Evolutionary conservation across 1,140 invertebrate species (phyloP).

Genomic region (Calosoma granatense): DNA sequence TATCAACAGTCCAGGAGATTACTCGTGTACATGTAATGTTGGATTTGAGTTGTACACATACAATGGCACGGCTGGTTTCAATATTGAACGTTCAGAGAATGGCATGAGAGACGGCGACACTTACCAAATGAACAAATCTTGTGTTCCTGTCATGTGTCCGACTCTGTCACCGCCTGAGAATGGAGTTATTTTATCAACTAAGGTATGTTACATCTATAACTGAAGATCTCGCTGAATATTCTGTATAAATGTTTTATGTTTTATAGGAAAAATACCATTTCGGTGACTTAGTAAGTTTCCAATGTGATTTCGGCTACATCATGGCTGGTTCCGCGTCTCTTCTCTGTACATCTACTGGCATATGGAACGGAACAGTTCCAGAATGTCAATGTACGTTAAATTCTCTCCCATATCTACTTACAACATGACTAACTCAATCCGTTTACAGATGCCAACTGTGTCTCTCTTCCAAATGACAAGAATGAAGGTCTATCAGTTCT

Average conservation of each 20-base stretch:
- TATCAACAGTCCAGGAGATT: conserved; percentile 78
- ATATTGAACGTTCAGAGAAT: conserved; percentile 70
- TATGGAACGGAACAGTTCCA: conserved; percentile 89
- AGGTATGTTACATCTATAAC: conserved; percentile 31
- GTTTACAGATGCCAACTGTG: conserved; percentile 75
- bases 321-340: conserved; percentile 75
- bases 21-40: conserved; percentile 79
- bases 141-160: conserved; percentile 87
- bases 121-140: conserved; percentile 89
- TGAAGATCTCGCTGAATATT: neutral
- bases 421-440: neutral
- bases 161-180: conserved; percentile 72
- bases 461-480: conserved; percentile 79
- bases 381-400: conserved; percentile 82
- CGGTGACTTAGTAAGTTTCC: conserved; percentile 82
- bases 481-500: conserved; percentile 71
- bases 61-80: conserved; percentile 88
- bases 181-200: conserved; percentile 76
- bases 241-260: conserved; percentile 12
- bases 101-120: conserved; percentile 80
- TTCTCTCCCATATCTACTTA: conserved; percentile 6
- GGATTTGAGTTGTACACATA: conserved; percentile 83
- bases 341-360: conserved; percentile 79
- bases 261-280: conserved; percentile 66
- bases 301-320: conserved; percentile 92